Conservation (phyloP, 2,888 invertebrate genomes). For the Tipula vernalis region DNA sequence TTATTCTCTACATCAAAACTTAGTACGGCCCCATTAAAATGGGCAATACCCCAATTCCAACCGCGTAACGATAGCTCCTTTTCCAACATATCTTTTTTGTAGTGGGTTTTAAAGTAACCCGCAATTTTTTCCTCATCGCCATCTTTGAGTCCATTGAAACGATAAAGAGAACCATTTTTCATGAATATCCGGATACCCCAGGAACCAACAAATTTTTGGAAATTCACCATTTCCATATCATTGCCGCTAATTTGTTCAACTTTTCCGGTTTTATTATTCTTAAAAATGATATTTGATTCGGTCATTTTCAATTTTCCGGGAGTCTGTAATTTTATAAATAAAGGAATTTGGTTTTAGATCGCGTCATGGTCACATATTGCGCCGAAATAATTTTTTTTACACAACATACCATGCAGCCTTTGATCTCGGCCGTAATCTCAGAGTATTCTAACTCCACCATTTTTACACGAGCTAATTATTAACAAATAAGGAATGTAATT, state of each 20-base stretch:
- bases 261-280: constrained; percentile 93
- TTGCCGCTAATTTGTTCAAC: constrained; percentile 74
- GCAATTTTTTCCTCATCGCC: constrained; percentile 85
- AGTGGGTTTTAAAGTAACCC: constrained; percentile 73
- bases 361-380: background rate
- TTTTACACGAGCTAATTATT: background rate
- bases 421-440: constrained; percentile 71
- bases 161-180: constrained; percentile 78
- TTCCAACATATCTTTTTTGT: constrained; percentile 75
- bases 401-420: constrained; percentile 68
- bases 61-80: constrained; percentile 91
- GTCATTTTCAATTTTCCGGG: constrained; percentile 86
- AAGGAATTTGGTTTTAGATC: background rate
- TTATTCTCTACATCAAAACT: constrained; percentile 73
- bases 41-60: constrained; percentile 98
- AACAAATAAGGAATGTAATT: background rate
- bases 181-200: constrained; percentile 83
- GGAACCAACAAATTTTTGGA: constrained; percentile 82
- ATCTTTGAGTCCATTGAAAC: constrained; percentile 91
- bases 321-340: constrained; percentile 46
- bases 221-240: constrained; percentile 84
- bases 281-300: constrained; percentile 80
- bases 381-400: background rate
- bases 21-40: constrained; percentile 77
- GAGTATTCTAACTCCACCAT: constrained; percentile 83